Base-by-base conservation (phyloP, 2,888 invertebrate genomes). In the Apotomis betuletana region DNA sequence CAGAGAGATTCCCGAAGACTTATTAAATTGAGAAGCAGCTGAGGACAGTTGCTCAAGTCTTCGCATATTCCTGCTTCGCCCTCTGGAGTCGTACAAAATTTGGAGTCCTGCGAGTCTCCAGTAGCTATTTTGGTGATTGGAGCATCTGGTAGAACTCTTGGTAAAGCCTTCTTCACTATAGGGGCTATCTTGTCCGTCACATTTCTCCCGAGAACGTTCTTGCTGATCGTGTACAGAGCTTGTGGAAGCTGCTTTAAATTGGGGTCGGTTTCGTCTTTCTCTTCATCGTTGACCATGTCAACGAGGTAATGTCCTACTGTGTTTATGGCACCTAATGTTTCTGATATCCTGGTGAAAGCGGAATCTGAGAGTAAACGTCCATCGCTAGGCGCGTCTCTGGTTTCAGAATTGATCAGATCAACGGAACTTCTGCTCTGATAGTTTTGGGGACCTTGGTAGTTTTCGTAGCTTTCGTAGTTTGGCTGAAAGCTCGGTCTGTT, bases 41-140 rank as follows among this genome's bases (percentile, higher is more conserved):
- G 97, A 0, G 98, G 98, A 82, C 98, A 98, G 81, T 97, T 97
- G 80, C 97, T 97, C 15, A 98, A 91, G 84, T 98, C 98, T 83
- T 97, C 96, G 81, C 98, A 98, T 75, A 96, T 95, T 46, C 98
- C 98, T 0, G 94, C 93, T 46, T 95, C 94, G 0, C 97, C 97
- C 77, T 96, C 96, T 0, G 98, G 97, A 0, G 98, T 97, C 3
- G 96, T 96, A 83, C 98, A 98, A 8, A 92, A 90, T 79, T 95
- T 95, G 63, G 95, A 94, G 12, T 94, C 94, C 85, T 84, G 79
- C 3, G 91, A 87, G 15, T 94, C 93, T 1, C 87, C 89, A 54
- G 90, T 87, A 0, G 93, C 88, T 77, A 92, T 88, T 79, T 91
- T 91, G 0, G 85, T 90, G 6, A 89, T 92, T 0, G 91, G 91